phyloP scores from a whole-genome alignment of 2,113 vertebrate genomes.

The Oryzias javanicus region DNA sequence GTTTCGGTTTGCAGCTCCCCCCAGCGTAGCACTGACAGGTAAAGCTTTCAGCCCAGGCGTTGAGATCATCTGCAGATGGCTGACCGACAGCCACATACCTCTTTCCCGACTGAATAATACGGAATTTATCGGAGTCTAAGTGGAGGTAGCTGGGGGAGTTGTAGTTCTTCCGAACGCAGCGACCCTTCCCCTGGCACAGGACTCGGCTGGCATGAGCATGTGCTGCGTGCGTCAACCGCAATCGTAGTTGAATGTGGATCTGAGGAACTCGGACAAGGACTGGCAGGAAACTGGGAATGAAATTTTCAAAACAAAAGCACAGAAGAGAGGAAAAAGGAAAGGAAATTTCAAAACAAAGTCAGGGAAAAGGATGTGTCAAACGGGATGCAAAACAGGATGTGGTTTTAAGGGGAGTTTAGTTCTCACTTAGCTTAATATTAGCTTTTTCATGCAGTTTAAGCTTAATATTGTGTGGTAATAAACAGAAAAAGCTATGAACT shows the following conservation, averaged over 20 bases:
- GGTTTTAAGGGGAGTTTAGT: too few species aligned
- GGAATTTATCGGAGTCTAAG: conserved; percentile 63
- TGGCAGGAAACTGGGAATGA: conserved; percentile 57
- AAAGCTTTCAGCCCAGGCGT: conserved; percentile 51
- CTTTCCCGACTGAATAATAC: conserved; percentile 34
- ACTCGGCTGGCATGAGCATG: conserved; percentile 82
- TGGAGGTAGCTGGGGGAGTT: conserved; percentile 84
- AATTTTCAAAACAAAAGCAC: too few species aligned
- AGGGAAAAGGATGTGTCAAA: too few species aligned
- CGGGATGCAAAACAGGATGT: too few species aligned
- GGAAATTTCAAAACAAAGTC: too few species aligned
- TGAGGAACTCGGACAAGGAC: conserved; percentile 68
- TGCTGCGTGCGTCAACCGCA: too few species aligned
- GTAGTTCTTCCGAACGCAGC: conserved; percentile 80
- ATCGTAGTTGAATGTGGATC: conserved; percentile 72
- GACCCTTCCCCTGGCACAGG: conserved; percentile 81
- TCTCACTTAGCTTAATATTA: too few species aligned
- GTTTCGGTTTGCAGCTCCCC: conserved; percentile 32
- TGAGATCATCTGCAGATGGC: conserved; percentile 51
- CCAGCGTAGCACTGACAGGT: conserved; percentile 76
- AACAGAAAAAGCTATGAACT: too few species aligned
- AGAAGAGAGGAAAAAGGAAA: too few species aligned
- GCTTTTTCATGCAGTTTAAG: too few species aligned
- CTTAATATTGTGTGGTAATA: too few species aligned
- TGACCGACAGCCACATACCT: conserved; percentile 58